These are phyloP conservation scores for Macrosiphum euphorbiae DNA, from an alignment of 2,888 invertebrate genomes.

Conservation along the genomic window DNA sequence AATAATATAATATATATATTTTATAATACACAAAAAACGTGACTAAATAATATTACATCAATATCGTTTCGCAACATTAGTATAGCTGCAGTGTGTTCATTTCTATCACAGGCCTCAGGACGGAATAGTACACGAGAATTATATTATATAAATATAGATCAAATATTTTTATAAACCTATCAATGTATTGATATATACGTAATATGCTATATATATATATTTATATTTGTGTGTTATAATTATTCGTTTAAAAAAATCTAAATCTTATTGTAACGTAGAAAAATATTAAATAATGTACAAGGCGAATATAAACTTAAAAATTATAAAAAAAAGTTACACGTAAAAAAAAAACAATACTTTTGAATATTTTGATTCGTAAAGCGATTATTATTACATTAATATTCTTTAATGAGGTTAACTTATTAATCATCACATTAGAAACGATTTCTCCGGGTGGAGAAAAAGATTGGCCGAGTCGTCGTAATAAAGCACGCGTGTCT, in stretches of 20 bases:
- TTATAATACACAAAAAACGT: conserved; percentile 24
- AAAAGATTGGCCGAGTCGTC: conserved; percentile 50
- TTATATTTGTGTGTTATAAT: background rate
- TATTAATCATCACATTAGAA: conserved; percentile 54
- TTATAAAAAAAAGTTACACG: conserved; percentile 28
- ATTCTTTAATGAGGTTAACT: conserved; percentile 61
- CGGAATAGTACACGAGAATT: conserved; percentile 56
- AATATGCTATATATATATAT: background rate
- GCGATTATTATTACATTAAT: conserved; percentile 5
- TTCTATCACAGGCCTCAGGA: conserved; percentile 62
- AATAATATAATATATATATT: background rate
- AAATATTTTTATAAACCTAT: background rate
- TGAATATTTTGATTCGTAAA: conserved; percentile 59
- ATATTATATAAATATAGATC: background rate
- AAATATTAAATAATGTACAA: background rate
- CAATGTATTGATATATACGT: background rate
- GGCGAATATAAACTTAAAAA: background rate
- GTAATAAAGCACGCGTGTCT: background rate
- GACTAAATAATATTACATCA: background rate
- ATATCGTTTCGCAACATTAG: conserved; percentile 38
- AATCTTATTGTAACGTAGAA: conserved; percentile 18
- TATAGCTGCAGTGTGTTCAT: conserved; percentile 17
- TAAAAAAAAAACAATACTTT: conserved; percentile 36
- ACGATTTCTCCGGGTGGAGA: conserved; percentile 48
- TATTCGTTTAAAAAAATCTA: background rate